Evolutionary conservation across 1,140 invertebrate species (phyloP), one percentile per base, ranked within the genome.

Genomic region (Macrobrachium rosenbergii): DNA sequence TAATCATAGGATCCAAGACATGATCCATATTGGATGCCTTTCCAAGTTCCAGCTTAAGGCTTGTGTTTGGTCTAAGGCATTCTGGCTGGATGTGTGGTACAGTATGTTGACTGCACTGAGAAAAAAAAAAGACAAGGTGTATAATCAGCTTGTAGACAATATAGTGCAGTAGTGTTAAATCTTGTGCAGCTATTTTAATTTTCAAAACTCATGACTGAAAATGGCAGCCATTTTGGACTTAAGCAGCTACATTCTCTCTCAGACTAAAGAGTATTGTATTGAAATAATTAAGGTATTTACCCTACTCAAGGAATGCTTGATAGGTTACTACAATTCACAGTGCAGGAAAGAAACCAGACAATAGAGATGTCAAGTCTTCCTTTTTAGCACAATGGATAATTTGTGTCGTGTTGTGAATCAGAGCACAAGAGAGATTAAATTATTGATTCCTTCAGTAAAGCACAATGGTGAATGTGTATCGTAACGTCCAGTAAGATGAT

Each of bases 281-380:
- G 72, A 77, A 88, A 64, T 88, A 82, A 83, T 58, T 83, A 52
- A 88, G 81, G 67, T 82, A 77, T 83, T 82, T 78, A 87, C 37
- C 86, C 75, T 69, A 83, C 86, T 88, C 76, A 78, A 88, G 80
- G 81, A 87, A 81, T 87, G 85, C 79, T 87, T 87, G 77, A 82
- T 87, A 87, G 85, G 52, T 87, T 75, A 87, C 60, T 87, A 76
- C 69, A 81, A 87, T 87, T 82, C 86, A 88, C 86, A 88, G 80
- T 82, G 80, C 86, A 88, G 86, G 86, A 88, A 88, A 88, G 80
- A 88, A 88, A 88, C 80, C 86, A 88, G 86, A 88, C 86, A 88
- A 88, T 88, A 88, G 86, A 83, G 80, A 82, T 82, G 80, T 83
- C 69, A 88, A 88, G 86, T 88, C 86, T 88, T 88, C 86, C 86